Evolutionary conservation across 30 jellyfish, hydroid and myxozoan genomes (phyloP), one percentile per base, ranked within the genome.

Genomic region (Pelagia noctiluca): DNA sequence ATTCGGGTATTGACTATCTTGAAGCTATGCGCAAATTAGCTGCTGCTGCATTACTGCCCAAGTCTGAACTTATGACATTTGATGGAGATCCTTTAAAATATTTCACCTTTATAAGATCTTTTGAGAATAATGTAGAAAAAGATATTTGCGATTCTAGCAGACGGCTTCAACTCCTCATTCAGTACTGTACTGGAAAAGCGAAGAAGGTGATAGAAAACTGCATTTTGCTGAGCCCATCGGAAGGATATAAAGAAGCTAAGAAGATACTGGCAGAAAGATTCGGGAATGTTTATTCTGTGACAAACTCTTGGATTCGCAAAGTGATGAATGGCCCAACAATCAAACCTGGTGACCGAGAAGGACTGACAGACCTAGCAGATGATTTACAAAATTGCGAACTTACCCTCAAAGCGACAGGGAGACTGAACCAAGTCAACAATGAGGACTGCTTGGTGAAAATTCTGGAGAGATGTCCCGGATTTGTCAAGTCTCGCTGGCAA

Each of bases 51-150:
- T 53, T 76, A 57, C 66, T 80, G 47, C 90, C 90, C 5, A 63
- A 46, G 22, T 62, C 90, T 26, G 90, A 80, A 48, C 75, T 80
- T 13, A 31, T 47, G 63, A 29, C 60, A 23, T 80, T 80, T 64
- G 90, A 80, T 49, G 90, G 90, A 29, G 47, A 80, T 47, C 90
- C 90, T 2, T 66, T 63, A 49, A 80, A 66, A 62, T 80, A 80
- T 69, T 80, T 63, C 63, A 22, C 75, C 50, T 80, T 80, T 29
- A 80, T 80, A 1, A 30, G 31, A 42, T 10, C 83, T 75, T 80
- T 80, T 66, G 83, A 80, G n/a, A 37, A 47, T 63, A 80, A 80
- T 64, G 83, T 47, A 3, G 83, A 80, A 63, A 80, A 80, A 66
- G 84, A 64, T 66, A 63, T 32, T 22, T 3, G 42, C 31, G 90